Evolutionary conservation across 2,888 invertebrate genomes (phyloP), one percentile per base, ranked within the genome.

Genomic region (Meta bourneti): DNA sequence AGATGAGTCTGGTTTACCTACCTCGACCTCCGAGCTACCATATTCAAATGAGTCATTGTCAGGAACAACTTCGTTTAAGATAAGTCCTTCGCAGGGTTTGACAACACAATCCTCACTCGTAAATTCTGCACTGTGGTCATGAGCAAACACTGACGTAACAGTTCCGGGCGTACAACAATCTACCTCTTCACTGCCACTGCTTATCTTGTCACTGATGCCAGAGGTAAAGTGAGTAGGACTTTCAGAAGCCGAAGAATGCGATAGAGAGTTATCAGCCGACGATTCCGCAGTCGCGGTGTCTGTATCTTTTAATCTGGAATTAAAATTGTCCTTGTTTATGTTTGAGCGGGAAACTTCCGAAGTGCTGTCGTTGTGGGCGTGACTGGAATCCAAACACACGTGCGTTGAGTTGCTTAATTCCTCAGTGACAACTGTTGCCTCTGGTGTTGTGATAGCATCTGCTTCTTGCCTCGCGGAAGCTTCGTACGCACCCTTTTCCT

Each of bases 371-470:
- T 34, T 34, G 82, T 80, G 75, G 86, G 90, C 90, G 90, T 86
- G 86, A 86, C 52, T 71, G 34, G 69, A 11, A 72, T 72, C 71
- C 6, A n/a, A 9, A 49, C 6, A 71, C 91, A 91, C 91, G 91
- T 91, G 91, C 91, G 82, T 51, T 71, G 20, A 51, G 16, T n/a
- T 9, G 51, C 69, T 74, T 48, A 52, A 75, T 70, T 86, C 90
- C 34, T 52, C n/a, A 75, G 75, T 86, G 86, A 81, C 86, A 75
- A n/a, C 87, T 71, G 20, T 52, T 16, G 87, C 91, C 79, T 71
- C 70, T 11, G 54, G 87, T 82, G 86, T 71, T 54, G 19, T 78
- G 87, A 83, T 83, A 82, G 61, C 87, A 69, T 83, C 77, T 91
- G 86, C 52, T 82, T 54, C 83, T 71, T 52, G 7, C 54, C 19